Conservation (phyloP, 2,888 invertebrate genomes). For the Netelia inedita region DNA sequence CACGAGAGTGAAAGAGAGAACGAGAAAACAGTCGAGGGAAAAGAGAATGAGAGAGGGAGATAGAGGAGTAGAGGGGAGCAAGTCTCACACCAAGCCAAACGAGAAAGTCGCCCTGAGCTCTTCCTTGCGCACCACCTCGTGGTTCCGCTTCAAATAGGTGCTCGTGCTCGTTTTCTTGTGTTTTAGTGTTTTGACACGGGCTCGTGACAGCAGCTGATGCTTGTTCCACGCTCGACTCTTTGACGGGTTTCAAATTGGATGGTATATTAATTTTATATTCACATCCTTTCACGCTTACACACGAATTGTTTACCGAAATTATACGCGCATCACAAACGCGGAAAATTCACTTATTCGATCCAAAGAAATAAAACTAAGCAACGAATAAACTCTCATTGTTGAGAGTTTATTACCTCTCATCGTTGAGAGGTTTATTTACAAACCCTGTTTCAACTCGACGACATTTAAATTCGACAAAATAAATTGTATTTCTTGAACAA, state of each 20-base stretch:
- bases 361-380: neutral
- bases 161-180: constrained; percentile 43
- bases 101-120: constrained; percentile 54
- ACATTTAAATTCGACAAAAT: no score
- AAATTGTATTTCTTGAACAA: no score
- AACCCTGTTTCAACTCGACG: no score
- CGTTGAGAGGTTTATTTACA: no score
- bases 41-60: constrained; percentile 27
- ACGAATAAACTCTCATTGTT: no score
- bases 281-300: constrained; percentile 16
- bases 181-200: constrained; percentile 82
- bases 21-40: constrained; percentile 29
- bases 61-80: constrained; percentile 32
- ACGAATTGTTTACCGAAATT: constrained; percentile 18
- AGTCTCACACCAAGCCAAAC: constrained; percentile 61
- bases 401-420: no score
- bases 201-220: constrained; percentile 75
- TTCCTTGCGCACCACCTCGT: constrained; percentile 18
- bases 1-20: constrained; percentile 42
- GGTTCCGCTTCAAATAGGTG: constrained; percentile 5
- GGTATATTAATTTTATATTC: constrained; percentile 66
- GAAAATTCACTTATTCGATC: constrained; percentile 18
- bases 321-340: constrained; percentile 4
- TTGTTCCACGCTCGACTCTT: constrained; percentile 60
- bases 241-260: constrained; percentile 68